Percentiles rank a stretch among this genome's conserved stretches.
Evolutionary conservation across 2,113 vertebrate species (phyloP).

Genomic region (Murina feae): DNA sequence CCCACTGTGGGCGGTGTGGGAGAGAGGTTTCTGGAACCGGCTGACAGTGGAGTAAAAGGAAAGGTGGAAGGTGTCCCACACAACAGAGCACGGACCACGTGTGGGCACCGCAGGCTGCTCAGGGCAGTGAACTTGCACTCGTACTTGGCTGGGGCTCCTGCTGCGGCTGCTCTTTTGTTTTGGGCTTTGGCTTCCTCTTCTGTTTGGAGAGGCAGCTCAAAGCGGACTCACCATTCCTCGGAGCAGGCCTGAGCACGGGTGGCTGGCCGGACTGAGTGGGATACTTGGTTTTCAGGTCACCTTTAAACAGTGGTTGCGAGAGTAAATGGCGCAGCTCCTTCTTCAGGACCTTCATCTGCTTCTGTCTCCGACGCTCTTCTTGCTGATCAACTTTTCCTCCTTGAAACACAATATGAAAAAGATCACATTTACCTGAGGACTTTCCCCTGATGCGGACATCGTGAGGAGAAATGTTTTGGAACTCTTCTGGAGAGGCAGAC

Average conservation of each 20-base stretch:
- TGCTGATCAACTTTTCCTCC: constrained; percentile 79
- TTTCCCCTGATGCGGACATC: neutral
- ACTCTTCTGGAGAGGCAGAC: neutral
- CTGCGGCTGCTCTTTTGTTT: neutral
- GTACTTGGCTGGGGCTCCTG: neutral
- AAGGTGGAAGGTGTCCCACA: neutral
- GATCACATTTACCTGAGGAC: neutral
- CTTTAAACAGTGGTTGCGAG: constrained; percentile 88
- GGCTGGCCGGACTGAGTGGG: constrained; percentile 93
- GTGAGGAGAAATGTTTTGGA: neutral
- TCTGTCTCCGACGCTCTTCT: constrained; percentile 87
- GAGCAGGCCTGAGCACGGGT: constrained; percentile 71
- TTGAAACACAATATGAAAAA: constrained; percentile 22
- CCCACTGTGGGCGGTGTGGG: neutral
- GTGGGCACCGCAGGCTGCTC: neutral
- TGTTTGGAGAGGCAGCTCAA: constrained; percentile 82
- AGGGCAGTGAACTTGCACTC: neutral
- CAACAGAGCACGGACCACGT: neutral
- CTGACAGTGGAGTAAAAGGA: neutral
- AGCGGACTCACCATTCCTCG: constrained; percentile 79
- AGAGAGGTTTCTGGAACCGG: neutral
- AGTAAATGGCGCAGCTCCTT: constrained; percentile 90
- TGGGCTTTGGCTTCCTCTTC: constrained; percentile 62
- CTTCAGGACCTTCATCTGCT: constrained; percentile 90
- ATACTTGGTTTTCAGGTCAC: constrained; percentile 89